A percentile compares a stretch with the other conserved stretches of the same genome.
phyloP scores from a whole-genome alignment of 92 coral and sea anemone genomes.

The Ricordea florida region DNA sequence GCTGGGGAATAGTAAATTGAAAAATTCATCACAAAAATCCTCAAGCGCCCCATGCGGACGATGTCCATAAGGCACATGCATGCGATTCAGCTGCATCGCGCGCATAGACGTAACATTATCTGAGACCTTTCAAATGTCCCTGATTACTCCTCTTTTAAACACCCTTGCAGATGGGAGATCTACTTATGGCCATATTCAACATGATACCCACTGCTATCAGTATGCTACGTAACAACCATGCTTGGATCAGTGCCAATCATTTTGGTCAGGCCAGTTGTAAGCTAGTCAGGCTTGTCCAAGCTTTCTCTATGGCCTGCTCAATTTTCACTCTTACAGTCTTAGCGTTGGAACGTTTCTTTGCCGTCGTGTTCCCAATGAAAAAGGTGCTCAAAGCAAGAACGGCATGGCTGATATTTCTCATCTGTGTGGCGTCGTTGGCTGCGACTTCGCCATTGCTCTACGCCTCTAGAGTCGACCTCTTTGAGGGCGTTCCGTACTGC shows the following conservation, averaged over 20 bases:
- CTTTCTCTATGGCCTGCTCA: constrained; percentile 61
- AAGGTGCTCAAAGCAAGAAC: constrained; percentile 22
- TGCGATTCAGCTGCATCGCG: too few species aligned
- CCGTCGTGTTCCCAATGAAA: constrained; percentile 62
- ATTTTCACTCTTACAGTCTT: constrained; percentile 69
- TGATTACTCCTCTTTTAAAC: background rate
- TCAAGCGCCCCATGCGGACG: too few species aligned
- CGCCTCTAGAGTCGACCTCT: constrained; percentile 4
- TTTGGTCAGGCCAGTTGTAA: constrained; percentile 59
- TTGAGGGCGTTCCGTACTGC: constrained; percentile 34
- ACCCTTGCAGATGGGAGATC: constrained; percentile 52
- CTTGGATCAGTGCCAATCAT: constrained; percentile 21
- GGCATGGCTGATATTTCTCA: constrained; percentile 24
- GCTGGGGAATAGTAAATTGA: too few species aligned
- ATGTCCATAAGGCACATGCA: too few species aligned
- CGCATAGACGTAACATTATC: too few species aligned
- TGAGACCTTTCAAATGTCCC: too few species aligned
- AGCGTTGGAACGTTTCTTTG: constrained; percentile 68
- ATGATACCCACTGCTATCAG: constrained; percentile 44
- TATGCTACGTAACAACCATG: constrained; percentile 4
- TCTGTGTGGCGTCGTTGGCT: constrained; percentile 25
- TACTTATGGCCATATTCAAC: constrained; percentile 47
- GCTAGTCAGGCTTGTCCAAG: constrained; percentile 30
- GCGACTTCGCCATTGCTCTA: constrained; percentile 52
- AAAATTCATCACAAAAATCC: too few species aligned